Percentiles rank a stretch among this genome's conserved stretches.
Conservation (phyloP, 2,113 vertebrate species). For the Aldabrachelys gigantea region DNA sequence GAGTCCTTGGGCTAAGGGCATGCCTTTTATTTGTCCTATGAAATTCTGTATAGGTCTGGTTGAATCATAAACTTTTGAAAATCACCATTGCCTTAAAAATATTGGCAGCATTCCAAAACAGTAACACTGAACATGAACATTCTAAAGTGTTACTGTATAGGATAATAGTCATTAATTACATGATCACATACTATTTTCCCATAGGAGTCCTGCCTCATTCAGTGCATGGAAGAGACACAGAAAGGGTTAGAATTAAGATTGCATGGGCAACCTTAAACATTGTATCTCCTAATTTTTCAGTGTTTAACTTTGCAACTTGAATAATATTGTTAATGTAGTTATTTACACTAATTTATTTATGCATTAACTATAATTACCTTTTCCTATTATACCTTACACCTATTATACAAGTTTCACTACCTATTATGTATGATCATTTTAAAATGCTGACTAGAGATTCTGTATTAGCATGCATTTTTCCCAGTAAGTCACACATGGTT, state of each 20-base stretch:
- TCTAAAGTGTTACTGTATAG: neutral
- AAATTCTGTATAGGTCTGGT: neutral
- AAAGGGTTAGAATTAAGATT: neutral
- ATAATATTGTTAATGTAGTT: neutral
- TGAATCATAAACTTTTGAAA: neutral
- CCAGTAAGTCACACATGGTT: neutral
- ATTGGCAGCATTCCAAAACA: neutral
- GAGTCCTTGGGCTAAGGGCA: neutral
- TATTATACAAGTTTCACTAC: constrained; percentile 9
- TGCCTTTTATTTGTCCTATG: neutral
- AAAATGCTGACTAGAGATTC: neutral
- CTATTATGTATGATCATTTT: neutral
- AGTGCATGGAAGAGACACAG: neutral
- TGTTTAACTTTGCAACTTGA: neutral
- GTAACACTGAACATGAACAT: neutral
- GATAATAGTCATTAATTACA: neutral
- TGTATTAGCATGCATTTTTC: neutral
- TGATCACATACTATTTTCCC: neutral
- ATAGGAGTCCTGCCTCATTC: neutral
- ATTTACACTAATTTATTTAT: rapidly evolving
- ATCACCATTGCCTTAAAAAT: neutral
- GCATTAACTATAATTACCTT: neutral
- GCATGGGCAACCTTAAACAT: neutral
- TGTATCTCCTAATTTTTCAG: neutral
- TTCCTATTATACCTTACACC: neutral